Percentiles rank a stretch among this genome's conserved stretches.
These are phyloP conservation scores for Monochamus saltuarius DNA, from an alignment of 1,140 invertebrate genomes.

Conservation along the genomic window DNA sequence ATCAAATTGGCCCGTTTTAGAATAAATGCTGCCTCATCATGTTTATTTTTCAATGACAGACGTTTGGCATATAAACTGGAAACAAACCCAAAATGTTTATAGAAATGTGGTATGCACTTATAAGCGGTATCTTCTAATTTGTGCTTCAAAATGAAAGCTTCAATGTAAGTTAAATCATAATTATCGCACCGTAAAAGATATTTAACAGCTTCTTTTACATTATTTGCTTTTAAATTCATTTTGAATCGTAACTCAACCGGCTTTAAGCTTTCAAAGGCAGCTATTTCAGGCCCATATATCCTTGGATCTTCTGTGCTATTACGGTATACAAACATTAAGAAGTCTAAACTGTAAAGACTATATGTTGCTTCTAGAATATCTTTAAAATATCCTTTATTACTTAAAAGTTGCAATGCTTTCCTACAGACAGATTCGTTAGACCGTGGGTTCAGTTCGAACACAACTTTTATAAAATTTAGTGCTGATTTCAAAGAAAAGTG, in stretches of 20 bases:
- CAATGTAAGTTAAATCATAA: constrained; percentile 11
- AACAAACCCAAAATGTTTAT: constrained; percentile 24
- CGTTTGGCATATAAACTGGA: constrained; percentile 26
- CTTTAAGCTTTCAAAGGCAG: constrained; percentile 18
- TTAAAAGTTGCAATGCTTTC: constrained; percentile 19
- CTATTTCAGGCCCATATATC: constrained; percentile 31
- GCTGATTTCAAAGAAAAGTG: constrained; percentile 33
- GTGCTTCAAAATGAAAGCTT: constrained; percentile 29
- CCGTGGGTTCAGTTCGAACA: constrained; percentile 7
- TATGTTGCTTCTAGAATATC: constrained; percentile 25
- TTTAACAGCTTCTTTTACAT: constrained; percentile 24
- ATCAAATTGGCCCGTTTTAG: constrained; percentile 31
- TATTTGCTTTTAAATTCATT: constrained; percentile 25
- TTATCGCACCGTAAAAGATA: constrained; percentile 27
- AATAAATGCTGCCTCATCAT: constrained; percentile 31
- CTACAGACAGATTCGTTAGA: constrained; percentile 17
- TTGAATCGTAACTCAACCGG: constrained; percentile 25
- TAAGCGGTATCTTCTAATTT: constrained; percentile 32
- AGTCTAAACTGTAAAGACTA: constrained; percentile 32
- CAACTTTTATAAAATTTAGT: constrained; percentile 26
- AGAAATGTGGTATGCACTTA: constrained; percentile 2
- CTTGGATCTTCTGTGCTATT: constrained; percentile 32
- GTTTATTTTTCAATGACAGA: constrained; percentile 18
- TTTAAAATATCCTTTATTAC: constrained; percentile 21
- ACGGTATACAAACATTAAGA: constrained; percentile 29